Base-by-base conservation (phyloP, 2,797 vertebrate genomes). In the Thaleichthys pacificus region DNA sequence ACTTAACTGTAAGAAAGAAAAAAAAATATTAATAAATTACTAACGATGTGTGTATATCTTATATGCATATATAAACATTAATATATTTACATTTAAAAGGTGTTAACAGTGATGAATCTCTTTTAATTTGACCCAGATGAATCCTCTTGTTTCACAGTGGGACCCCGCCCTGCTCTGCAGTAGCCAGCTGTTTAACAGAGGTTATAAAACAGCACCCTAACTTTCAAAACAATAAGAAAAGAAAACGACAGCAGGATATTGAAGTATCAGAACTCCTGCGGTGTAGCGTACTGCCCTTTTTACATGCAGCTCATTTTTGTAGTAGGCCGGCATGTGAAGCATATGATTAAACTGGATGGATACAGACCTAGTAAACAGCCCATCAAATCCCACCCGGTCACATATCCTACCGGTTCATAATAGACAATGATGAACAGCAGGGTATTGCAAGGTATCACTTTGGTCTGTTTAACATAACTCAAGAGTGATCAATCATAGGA, bases 371-470 rank as follows among this genome's bases (percentile, higher is more conserved):
- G 72, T 79, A 76, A 38, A 76, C 80, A 84, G 82, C 86, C 84
- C 76, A 88, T 87, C 83, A 90, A 89, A 85, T 82, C 17, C 5
- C 77, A 87, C 76, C 88, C 80, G 72, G 84, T 81, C 81, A 81
- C 85, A 88, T 89, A 90, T 85, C 74, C 88, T 86, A 89, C 86
- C 88, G 89, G 87, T 86, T 82, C 80, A 80, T 77, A 77, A 81
- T 86, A 12, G 42, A 12, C 11, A 73, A 82, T 80, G 85, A 82
- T 56, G 19, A n/a, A 19, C 51, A 56, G 42, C 42, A 42, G 12
- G 9, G 35, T 8, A 4, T 51, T 49, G 49, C 79, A 80, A 79
- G 28, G 4, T 56, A 17, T n/a, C 15, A 17, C 8, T 56, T 56
- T n/a, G 19, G 51, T 56, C 17, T 56, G 51, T 47, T 47, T 17